A percentile compares a stretch with the other conserved stretches of the same genome.
These are phyloP conservation scores for Sterna hirundo DNA, from an alignment of 2,113 vertebrate species.

Conservation along the genomic window DNA sequence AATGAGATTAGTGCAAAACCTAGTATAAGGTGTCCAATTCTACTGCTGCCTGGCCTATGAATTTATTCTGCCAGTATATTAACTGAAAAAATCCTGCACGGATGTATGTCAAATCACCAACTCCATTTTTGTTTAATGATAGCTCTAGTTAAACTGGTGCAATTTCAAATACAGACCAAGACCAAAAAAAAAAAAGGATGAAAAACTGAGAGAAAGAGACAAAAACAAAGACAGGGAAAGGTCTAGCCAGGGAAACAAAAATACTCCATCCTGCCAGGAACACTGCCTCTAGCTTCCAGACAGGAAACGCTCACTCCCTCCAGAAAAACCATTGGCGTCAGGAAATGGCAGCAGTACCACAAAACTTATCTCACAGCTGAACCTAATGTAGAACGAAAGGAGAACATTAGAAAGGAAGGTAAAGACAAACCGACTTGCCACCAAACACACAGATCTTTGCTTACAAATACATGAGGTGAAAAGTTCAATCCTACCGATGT, in stretches of 20 bases:
- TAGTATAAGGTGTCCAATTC: not conserved
- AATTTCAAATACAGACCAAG: not conserved
- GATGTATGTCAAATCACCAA: not conserved
- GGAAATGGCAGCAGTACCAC: slow-evolving; percentile 14
- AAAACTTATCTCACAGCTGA: not conserved
- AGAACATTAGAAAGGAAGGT: not conserved
- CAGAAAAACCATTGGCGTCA: slow-evolving; percentile 47
- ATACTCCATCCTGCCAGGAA: slow-evolving; percentile 49
- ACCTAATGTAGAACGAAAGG: not conserved
- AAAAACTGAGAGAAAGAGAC: not conserved
- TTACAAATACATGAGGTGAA: not conserved
- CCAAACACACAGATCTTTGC: not conserved
- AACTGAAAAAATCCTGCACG: not conserved
- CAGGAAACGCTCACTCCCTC: slow-evolving; percentile 47
- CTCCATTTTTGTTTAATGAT: not conserved
- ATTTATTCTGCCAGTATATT: not conserved
- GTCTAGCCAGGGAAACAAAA: slow-evolving; percentile 45
- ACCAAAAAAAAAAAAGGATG: not conserved
- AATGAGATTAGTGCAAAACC: not conserved
- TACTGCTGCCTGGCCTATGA: not conserved
- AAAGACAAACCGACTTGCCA: not conserved
- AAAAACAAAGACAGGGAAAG: slow-evolving; percentile 40
- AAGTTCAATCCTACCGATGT: not conserved
- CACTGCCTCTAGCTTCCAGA: slow-evolving; percentile 37
- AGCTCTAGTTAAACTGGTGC: not conserved